Evolutionary conservation across 1,140 invertebrate genomes (phyloP), one percentile per base, ranked within the genome.

Genomic region (Nylanderia fulva): DNA sequence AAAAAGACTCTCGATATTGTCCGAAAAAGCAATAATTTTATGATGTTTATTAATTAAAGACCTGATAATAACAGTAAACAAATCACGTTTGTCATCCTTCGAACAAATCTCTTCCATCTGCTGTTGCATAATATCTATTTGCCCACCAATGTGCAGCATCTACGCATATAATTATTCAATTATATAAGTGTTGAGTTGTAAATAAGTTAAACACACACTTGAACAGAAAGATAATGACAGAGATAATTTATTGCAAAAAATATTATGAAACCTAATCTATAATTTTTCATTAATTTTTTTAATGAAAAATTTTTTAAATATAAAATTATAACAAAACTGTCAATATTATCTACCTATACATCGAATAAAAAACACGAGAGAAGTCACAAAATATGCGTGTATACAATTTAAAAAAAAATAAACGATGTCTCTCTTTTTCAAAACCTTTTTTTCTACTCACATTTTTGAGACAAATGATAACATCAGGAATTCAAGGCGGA

Each of bases 121-220:
- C 1, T 74, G 56, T 27, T 66, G 69, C 5, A 88, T 79, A 15
- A 89, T 54, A 5, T 89, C 88, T 48, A 89, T 61, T 33, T 89
- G 87, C 0, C 86, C 86, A n/a, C 87, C 87, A 33, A 77, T 27
- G 27, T 89, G 87, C 24, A 89, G n/a, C 75, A 89, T 75, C 87
- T 89, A 48, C 45, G 13, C 11, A 61, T 60, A 36, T 72, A 68
- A 27, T 54, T 24, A 66, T 42, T 45, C 13, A 42, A 21, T 29
- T 33, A 71, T 21, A 52, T 9, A 7, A 21, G 15, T 42, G n/a
- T 5, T 72, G 18, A 56, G n/a, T n/a, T n/a, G n/a, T n/a, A n/a
- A n/a, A n/a, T n/a, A n/a, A n/a, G n/a, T 0, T 21, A 33, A 72
- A 3, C 21, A 54, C 13, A 21, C 2, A 61, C 1, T 71, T 52